Percentiles rank a stretch among this genome's conserved stretches.
These are phyloP conservation scores for Dysmachus trigonus DNA, from an alignment of 2,888 invertebrate genomes.

Conservation along the genomic window DNA sequence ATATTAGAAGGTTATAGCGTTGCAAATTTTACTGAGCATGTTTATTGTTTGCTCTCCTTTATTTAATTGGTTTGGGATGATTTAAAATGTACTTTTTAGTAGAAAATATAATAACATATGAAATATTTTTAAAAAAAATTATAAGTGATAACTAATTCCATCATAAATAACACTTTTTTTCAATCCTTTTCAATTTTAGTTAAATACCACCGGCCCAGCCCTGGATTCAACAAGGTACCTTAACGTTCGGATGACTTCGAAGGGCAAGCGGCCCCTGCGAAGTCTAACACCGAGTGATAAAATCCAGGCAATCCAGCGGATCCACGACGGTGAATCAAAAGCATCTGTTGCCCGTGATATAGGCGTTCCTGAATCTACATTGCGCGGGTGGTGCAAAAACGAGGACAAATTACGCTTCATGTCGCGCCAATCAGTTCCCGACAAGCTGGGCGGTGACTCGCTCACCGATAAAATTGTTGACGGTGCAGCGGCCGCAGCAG, in stretches of 20 bases:
- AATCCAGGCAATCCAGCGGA: conserved; percentile 81
- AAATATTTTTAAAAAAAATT: not conserved
- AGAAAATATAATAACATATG: no score
- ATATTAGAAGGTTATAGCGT: no score
- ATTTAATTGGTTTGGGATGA: no score
- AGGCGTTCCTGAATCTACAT: conserved; percentile 85
- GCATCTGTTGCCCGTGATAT: conserved; percentile 86
- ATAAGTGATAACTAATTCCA: no score
- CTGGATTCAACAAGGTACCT: conserved; percentile 33
- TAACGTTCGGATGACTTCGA: conserved; percentile 68
- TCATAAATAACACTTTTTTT: not conserved
- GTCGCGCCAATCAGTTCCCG: conserved; percentile 76
- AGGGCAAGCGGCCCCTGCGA: conserved; percentile 82
- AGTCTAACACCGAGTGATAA: conserved; percentile 81
- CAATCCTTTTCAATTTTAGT: not conserved
- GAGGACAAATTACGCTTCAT: conserved; percentile 79
- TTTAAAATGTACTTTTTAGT: no score
- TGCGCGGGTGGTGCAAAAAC: conserved; percentile 89
- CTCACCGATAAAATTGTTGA: conserved; percentile 58
- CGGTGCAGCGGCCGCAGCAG: conserved; percentile 55
- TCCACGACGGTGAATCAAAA: conserved; percentile 86
- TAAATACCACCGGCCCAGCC: conserved; percentile 2
- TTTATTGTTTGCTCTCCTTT: no score
- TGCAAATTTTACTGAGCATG: no score
- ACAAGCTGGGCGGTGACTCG: conserved; percentile 66